Evolutionary conservation across 2,888 invertebrate species (phyloP).

Genomic region (Copidosoma aretas): DNA sequence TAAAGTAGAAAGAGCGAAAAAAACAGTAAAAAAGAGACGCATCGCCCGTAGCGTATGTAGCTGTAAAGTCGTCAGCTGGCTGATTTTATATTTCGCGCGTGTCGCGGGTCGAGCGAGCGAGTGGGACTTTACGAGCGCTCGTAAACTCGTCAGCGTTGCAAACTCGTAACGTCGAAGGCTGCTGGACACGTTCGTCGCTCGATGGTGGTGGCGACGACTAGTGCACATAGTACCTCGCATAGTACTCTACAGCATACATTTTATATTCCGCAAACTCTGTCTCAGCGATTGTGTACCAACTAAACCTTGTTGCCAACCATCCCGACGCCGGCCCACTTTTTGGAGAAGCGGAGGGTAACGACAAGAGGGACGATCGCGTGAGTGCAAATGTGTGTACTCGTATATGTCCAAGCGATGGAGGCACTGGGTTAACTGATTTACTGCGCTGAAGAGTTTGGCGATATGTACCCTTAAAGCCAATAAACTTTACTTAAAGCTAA

Average conservation of each 20-base stretch:
- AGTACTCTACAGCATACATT: neutral
- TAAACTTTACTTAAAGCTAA: too few species aligned
- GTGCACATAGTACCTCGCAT: too few species aligned
- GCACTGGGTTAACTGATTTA: slow-evolving; percentile 34
- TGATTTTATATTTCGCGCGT: slow-evolving; percentile 38
- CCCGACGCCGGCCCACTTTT: too few species aligned
- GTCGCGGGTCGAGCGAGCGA: slow-evolving; percentile 18
- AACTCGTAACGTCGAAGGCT: slow-evolving; percentile 40
- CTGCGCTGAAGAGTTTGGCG: too few species aligned
- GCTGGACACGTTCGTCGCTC: slow-evolving; percentile 9
- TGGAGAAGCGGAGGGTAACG: too few species aligned
- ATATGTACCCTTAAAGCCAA: too few species aligned
- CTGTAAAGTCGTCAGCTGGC: slow-evolving; percentile 40
- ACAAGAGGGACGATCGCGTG: slow-evolving; percentile 27
- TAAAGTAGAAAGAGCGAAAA: too few species aligned
- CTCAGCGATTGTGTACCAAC: too few species aligned
- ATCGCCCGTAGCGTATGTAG: slow-evolving; percentile 32
- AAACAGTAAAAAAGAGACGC: slow-evolving; percentile 20
- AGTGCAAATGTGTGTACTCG: neutral
- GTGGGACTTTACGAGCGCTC: slow-evolving; percentile 38
- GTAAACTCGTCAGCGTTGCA: slow-evolving; percentile 42
- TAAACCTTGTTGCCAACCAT: too few species aligned
- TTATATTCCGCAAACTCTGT: slow-evolving; percentile 1
- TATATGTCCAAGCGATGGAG: neutral
- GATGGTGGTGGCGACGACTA: neutral